Base-by-base conservation (phyloP, 2,888 invertebrate genomes). In the Perizoma flavofasciatum region DNA sequence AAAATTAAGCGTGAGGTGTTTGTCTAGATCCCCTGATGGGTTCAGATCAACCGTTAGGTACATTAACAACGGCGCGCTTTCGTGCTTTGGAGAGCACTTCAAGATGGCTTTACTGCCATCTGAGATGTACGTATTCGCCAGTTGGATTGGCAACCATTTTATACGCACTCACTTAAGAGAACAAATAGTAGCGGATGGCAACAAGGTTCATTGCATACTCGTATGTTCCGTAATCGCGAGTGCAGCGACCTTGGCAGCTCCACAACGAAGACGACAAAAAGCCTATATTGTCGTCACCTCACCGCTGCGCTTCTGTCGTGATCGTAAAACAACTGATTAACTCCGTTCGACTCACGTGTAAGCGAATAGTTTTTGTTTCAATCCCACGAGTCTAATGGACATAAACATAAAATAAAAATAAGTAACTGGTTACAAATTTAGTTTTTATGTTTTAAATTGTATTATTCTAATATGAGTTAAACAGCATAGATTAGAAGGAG, bases 181-280 rank as follows among this genome's bases (percentile, higher is more conserved):
- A 9, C 32, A 46, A 45, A 6, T 50, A 44, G 61, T 61, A 57
- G 53, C 37, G 61, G 53, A 47, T 53, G 37, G 47, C 44, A 45
- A 46, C 49, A 53, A 44, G 49, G 39, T 47, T 37, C 22, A 61
- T 53, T 49, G 51, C 53, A 56, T 58, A 22, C n/a, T 8, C n/a
- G 5, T 43, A 53, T 50, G 58, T 55, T 51, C 58, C 55, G 50
- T 64, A 76, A 73, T 72, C 67, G 70, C 73, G 65, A 71, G 76
- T 81, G 81, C 79, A 81, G 77, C 72, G 71, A 78, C 82, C 82
- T 82, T 82, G 80, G 70, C 59, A 37, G 41, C 54, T 49, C 45
- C 61, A 49, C 34, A 39, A 40, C 59, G 64, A 64, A 72, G 77
- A 74, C 74, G 75, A 72, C 71, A 68, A 65, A 37, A 68, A 76